Evolutionary conservation across 2,113 vertebrate genomes (phyloP), one percentile per base, ranked within the genome.

Genomic region (Chloropsis cyanopogon): DNA sequence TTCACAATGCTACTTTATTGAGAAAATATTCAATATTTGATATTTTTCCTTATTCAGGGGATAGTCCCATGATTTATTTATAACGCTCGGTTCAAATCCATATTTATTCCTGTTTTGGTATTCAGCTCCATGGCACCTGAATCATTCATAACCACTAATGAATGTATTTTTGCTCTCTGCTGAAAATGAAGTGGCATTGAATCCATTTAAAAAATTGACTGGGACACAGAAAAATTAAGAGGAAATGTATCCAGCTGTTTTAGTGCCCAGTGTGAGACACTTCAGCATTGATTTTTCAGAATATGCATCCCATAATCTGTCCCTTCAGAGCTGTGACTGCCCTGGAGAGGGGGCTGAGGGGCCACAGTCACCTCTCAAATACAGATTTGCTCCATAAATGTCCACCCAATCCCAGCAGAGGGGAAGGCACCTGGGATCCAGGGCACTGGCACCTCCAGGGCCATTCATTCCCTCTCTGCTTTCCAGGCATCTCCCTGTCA

Each of bases 21-120:
- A 71, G 60, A 77, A 86, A 86, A 88, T 68, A 88, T 6, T 86
- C 33, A 71, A 16, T 83, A 60, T 78, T 82, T 78, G 68, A n/a
- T 91, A 1, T 61, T 88, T 82, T 70, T 20, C 64, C 56, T 82
- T 44, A 15, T 96, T 86, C 17, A 35, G 39, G 35, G 29, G 35
- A 22, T 88, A 37, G 77, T 71, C 31, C 69, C 37, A 78, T 92
- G 65, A 81, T 85, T 88, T 97, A 95, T 92, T 94, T 90, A 93
- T 88, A 37, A 42, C 42, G 22, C 64, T 78, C 3, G 0, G 31
- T 73, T 93, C 44, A 91, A 91, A 92, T 95, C 72, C 86, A 60
- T 93, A 84, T 94, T 93, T 93, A 94, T 95, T 94, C 89, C 94
- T 91, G 26, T 17, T 95, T 86, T 70, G 69, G 47, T 91, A 88